phyloP scores from a whole-genome alignment of 1,140 invertebrate genomes.

The Pissodes strobi region DNA sequence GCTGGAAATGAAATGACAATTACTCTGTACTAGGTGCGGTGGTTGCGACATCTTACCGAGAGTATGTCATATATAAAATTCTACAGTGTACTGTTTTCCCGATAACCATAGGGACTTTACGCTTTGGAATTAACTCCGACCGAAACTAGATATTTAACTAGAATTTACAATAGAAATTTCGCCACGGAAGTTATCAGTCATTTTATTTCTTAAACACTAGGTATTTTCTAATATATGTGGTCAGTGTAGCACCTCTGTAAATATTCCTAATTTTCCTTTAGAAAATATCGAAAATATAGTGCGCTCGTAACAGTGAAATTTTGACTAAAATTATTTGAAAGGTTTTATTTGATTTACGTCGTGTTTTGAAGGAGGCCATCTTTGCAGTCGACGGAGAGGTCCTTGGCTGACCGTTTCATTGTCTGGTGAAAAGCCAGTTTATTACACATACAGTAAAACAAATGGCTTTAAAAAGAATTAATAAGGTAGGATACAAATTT shows the following conservation, averaged over 20 bases:
- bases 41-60: too few species aligned
- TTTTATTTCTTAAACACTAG: conserved; percentile 48
- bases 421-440: conserved; percentile 66
- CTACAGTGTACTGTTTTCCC: too few species aligned
- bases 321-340: conserved; percentile 32
- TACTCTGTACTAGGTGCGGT: too few species aligned
- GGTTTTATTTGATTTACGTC: conserved; percentile 60
- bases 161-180: conserved; percentile 32
- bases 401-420: conserved; percentile 67
- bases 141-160: too few species aligned
- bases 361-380: conserved; percentile 70
- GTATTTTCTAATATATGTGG: conserved; percentile 30
- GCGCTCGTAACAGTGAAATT: conserved; percentile 2
- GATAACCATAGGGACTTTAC: too few species aligned
- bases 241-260: background rate
- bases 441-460: conserved; percentile 63
- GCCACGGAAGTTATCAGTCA: conserved; percentile 56
- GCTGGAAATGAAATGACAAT: too few species aligned
- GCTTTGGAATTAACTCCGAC: too few species aligned
- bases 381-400: conserved; percentile 69
- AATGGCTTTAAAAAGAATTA: conserved; percentile 96
- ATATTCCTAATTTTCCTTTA: too few species aligned
- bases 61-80: too few species aligned
- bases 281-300: too few species aligned
- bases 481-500: conserved; percentile 77